A percentile compares a stretch with the other conserved stretches of the same genome.
phyloP scores from a whole-genome alignment of 2,888 invertebrate genomes.

The Oxytorus armatus region DNA sequence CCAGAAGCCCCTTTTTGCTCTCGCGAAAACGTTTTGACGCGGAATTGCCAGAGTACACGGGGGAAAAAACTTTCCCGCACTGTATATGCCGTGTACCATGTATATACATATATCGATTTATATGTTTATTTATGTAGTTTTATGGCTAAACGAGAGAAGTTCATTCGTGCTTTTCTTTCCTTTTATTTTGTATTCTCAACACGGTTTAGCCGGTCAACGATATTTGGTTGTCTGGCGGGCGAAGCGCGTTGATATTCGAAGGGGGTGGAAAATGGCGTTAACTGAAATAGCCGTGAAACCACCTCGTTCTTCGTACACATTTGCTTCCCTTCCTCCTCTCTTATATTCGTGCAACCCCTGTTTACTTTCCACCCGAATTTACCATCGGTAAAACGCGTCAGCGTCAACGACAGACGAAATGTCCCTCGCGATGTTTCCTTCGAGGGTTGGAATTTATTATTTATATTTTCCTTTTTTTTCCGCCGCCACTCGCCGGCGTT shows the following conservation, averaged over 20 bases:
- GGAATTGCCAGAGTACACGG: slow-evolving; percentile 27
- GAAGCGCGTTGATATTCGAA: slow-evolving; percentile 15
- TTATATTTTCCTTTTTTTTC: no score
- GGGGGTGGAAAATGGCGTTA: slow-evolving; percentile 35
- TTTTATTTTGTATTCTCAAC: background rate
- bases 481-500: slow-evolving; percentile 6
- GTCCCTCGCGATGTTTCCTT: background rate
- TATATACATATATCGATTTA: slow-evolving; percentile 33
- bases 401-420: background rate
- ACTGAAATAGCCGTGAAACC: slow-evolving; percentile 46
- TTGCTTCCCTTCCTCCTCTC: slow-evolving; percentile 3
- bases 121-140: background rate
- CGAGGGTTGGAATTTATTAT: background rate
- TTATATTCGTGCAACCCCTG: no score
- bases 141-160: background rate
- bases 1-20: background rate
- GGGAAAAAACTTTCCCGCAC: slow-evolving; percentile 19
- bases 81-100: slow-evolving; percentile 25
- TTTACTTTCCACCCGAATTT: no score
- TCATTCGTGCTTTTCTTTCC: background rate
- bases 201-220: background rate
- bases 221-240: slow-evolving; percentile 35
- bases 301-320: slow-evolving; percentile 28
- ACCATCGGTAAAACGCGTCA: no score
- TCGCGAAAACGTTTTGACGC: slow-evolving; percentile 45